Conservation (phyloP, 2,888 invertebrate species). For the Xylota sylvarum region DNA sequence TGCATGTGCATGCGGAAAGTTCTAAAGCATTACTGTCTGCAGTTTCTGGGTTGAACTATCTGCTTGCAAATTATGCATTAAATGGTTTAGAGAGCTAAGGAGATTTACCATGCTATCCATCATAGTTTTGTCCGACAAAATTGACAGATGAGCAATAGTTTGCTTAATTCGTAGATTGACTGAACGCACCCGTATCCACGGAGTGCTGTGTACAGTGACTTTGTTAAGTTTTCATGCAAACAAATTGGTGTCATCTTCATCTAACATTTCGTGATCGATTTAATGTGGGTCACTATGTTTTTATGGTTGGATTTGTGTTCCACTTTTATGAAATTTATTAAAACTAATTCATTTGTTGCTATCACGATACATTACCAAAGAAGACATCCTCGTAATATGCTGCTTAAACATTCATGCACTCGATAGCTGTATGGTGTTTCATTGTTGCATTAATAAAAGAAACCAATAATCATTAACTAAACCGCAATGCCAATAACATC, state of each 20-base stretch:
- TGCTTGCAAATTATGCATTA: background rate
- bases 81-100: background rate
- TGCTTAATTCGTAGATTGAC: background rate
- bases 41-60: background rate
- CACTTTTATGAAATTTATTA: conserved; percentile 10
- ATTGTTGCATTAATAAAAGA: conserved; percentile 21
- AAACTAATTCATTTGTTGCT: conserved; percentile 7
- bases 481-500: conserved; percentile 32
- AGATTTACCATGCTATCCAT: background rate
- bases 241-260: background rate
- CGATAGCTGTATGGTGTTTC: background rate
- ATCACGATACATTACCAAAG: conserved; percentile 11
- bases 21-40: background rate
- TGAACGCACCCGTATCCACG: background rate
- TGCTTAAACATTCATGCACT: conserved; percentile 9
- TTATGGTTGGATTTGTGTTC: background rate
- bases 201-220: background rate
- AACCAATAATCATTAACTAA: conserved; percentile 20
- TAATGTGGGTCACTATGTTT: background rate
- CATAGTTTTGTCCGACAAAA: background rate
- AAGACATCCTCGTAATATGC: background rate
- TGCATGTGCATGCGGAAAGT: background rate
- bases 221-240: background rate
- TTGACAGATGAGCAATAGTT: background rate
- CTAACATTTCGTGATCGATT: conserved; percentile 2